Evolutionary conservation across 2,113 vertebrate species (phyloP).

Genomic region (Miniopterus natalensis): DNA sequence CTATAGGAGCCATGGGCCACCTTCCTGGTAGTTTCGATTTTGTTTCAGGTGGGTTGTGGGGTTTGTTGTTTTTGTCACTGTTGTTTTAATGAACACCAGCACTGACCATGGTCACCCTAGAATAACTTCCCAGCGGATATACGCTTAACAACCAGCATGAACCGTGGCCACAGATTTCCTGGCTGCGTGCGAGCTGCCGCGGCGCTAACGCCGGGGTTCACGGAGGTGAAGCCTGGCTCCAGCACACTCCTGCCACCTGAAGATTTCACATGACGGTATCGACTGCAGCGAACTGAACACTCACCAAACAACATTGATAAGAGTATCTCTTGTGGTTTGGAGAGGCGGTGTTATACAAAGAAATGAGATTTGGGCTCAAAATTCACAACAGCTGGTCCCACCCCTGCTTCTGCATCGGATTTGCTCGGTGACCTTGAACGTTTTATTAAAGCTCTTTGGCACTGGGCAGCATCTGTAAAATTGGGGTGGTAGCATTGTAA

Average conservation of each 20-base stretch:
- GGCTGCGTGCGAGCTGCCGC: conserved; percentile 27
- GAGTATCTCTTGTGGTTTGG: conserved; percentile 63
- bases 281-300: conserved; percentile 52
- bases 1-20: neutral
- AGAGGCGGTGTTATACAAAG: conserved; percentile 69
- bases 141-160: conserved; percentile 65
- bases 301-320: conserved; percentile 71
- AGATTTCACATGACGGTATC: conserved; percentile 77
- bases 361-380: conserved; percentile 72
- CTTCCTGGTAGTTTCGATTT: conserved; percentile 48
- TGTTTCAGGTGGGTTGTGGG: neutral
- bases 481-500: conserved; percentile 67
- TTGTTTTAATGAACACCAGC: conserved; percentile 68
- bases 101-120: conserved; percentile 56
- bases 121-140: conserved; percentile 56
- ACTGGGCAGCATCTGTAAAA: conserved; percentile 77
- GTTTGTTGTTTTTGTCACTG: conserved; percentile 46
- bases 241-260: conserved; percentile 67
- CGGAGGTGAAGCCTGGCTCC: conserved; percentile 64
- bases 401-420: conserved; percentile 62
- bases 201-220: neutral
- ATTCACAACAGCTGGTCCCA: conserved; percentile 73
- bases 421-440: conserved; percentile 75
- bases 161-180: conserved; percentile 50
- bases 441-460: conserved; percentile 79